Base-by-base conservation (phyloP, 2,888 invertebrate genomes). In the Ypsolopha sequella region DNA sequence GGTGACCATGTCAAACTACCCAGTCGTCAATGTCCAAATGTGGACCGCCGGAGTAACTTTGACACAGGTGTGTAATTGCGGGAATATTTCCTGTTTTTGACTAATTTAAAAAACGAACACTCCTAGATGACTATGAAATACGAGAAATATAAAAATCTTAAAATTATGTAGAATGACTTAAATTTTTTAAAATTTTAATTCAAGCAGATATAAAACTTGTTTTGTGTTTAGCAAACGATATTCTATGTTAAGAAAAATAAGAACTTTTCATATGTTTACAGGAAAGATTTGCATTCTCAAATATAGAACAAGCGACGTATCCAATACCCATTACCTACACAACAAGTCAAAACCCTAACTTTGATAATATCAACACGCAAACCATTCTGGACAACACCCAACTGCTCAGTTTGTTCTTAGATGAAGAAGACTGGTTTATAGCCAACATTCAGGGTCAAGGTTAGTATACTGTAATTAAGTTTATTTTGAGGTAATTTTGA, bases 311-410 rank as follows among this genome's bases (percentile, higher is more conserved):
- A 10, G 36, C 56, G 0, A 53, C 53, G 1, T 76, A 58, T 38
- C 11, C 61, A 51, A 66, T 90, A 34, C 90, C 90, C 0, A 66
- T 90, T 35, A 87, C 88, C 0, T 90, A 74, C 61, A 77, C 88
- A 0, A 80, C 80, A 0, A 78, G 79, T 34, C 55, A 57, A 0
- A 68, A 74, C 6, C 69, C 62, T 0, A 59, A 87, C 55, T 89
- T 86, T 50, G 14, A 57, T 0, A 61, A 70, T 1, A 65, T 84
- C n/a, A 56, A 64, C 7, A 77, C 86, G 0, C 56, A 60, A 0
- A 35, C 52, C 1, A 62, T 78, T 46, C 59, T 74, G 55, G 67
- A 66, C 0, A 57, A 44, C 1, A 69, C 68, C 6, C 53, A 54
- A 14, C 56, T 55, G 0, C 47, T 74, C 0, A 55, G 60, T 48